Base-by-base conservation (phyloP, 2,797 vertebrate genomes). In the Hydrolagus colliei region DNA sequence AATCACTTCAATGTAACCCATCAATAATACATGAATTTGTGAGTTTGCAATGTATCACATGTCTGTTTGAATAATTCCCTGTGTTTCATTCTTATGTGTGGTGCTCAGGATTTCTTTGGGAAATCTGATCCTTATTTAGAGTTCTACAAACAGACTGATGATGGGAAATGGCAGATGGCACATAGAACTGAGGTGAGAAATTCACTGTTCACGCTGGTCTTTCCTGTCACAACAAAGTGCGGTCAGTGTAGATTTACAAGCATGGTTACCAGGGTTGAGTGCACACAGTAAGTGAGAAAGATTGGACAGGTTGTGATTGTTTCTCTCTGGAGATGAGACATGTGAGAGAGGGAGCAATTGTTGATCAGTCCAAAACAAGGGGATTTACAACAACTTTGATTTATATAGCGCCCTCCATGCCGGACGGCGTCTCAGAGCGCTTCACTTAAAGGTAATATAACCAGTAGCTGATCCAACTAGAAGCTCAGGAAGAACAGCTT, bases 91-190 rank as follows among this genome's bases (percentile, higher is more conserved):
- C n/a, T 84, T 41, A 13, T 20, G 67, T 41, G 16, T 84, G 78
- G 6, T 65, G 61, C 14, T 35, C 62, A 86, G 86, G 86, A 86
- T 80, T 18, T 86, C n/a, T 77, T 86, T 76, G 78, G 86, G 32
- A 86, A 86, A 79, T 86, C 86, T 6, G 86, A 86, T 65, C 86
- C 86, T 11, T 86, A 67, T 72, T 80, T 86, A 63, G 86, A 86
- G 68, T 85, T 86, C 52, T 41, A 72, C 68, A 77, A 80, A 86
- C 74, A 86, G 67, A 79, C 73, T 20, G 35, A 67, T 12, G 86
- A 85, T 80, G 86, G 77, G 18, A 86, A 86, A 22, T 86, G 86
- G 86, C 86, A 86, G 72, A 13, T 86, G 32, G 77, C 78, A 7
- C 86, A 86, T 16, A 76, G 86, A 32, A 86, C 86, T 3, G 86